Conservation (phyloP, 1,140 invertebrate species). For the Drosophila athabasca region DNA sequence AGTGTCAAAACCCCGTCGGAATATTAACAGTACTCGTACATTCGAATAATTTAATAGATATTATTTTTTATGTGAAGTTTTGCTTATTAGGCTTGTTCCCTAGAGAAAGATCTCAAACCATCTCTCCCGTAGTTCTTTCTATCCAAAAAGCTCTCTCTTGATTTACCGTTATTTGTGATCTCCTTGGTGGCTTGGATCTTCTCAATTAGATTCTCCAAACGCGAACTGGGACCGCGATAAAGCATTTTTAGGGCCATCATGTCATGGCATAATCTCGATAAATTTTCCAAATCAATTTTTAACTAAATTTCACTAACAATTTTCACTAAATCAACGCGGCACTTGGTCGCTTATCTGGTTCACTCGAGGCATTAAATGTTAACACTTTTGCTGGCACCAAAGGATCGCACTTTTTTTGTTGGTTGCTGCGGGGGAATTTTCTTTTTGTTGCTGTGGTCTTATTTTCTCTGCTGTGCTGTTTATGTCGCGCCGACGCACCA, state of each 20-base stretch:
- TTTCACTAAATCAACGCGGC: neutral
- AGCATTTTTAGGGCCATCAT: conserved; percentile 86
- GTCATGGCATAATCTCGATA: conserved; percentile 70
- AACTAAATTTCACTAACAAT: conserved; percentile 8
- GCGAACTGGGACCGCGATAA: conserved; percentile 92
- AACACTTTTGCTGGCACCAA: conserved; percentile 42
- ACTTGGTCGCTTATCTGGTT: no score
- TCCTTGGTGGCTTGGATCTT: conserved; percentile 93
- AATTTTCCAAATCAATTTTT: conserved; percentile 5
- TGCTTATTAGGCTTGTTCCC: no score
- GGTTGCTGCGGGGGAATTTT: conserved; percentile 1
- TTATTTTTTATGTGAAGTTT: neutral
- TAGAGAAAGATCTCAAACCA: no score
- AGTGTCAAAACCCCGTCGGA: conserved; percentile 14
- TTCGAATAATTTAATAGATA: no score
- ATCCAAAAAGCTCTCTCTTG: no score
- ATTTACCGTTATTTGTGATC: conserved; percentile 75
- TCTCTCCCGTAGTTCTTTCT: neutral
- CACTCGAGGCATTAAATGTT: no score
- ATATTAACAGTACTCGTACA: neutral
- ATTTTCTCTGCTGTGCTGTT: conserved; percentile 2
- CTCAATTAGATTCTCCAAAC: conserved; percentile 91
- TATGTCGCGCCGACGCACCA: conserved; percentile 21
- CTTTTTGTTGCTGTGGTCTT: conserved; percentile 17
- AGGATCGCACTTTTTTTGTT: conserved; percentile 42